These are phyloP conservation scores for Belonocnema kinseyi DNA, from an alignment of 1,140 invertebrate species.

Conservation along the genomic window DNA sequence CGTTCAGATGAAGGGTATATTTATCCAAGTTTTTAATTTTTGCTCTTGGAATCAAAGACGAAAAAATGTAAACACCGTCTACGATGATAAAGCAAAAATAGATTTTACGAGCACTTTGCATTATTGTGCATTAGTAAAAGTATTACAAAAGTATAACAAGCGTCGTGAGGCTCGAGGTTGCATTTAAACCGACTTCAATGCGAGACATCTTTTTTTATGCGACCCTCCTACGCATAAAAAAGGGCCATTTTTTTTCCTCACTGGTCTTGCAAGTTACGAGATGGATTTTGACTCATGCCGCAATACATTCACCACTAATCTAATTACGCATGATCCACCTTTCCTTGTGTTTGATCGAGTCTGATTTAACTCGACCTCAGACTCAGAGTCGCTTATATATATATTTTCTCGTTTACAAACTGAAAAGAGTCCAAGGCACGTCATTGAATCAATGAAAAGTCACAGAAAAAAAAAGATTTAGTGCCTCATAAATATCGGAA, in stretches of 20 bases:
- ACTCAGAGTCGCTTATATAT: slow-evolving; percentile 10
- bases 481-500: neutral
- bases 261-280: neutral
- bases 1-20: too few relatives aligned
- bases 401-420: slow-evolving; percentile 26
- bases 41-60: too few relatives aligned
- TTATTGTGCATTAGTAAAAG: neutral
- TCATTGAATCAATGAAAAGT: slow-evolving; percentile 25
- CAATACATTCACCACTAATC: slow-evolving; percentile 1
- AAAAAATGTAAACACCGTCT: too few relatives aligned
- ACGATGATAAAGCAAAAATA: too few relatives aligned
- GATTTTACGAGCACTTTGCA: neutral
- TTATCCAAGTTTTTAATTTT: too few relatives aligned
- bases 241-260: neutral
- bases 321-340: slow-evolving; percentile 16
- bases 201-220: neutral
- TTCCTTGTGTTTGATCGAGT: slow-evolving; percentile 6
- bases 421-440: slow-evolving; percentile 28
- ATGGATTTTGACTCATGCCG: slow-evolving; percentile 6
- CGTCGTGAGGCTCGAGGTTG: neutral
- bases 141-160: neutral
- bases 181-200: slow-evolving; percentile 25
- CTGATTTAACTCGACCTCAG: slow-evolving; percentile 18
- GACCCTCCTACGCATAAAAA: slow-evolving; percentile 7
- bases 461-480: slow-evolving; percentile 23